Evolutionary conservation across 2,797 vertebrate genomes (phyloP).

Genomic region (Oreortyx pictus): DNA sequence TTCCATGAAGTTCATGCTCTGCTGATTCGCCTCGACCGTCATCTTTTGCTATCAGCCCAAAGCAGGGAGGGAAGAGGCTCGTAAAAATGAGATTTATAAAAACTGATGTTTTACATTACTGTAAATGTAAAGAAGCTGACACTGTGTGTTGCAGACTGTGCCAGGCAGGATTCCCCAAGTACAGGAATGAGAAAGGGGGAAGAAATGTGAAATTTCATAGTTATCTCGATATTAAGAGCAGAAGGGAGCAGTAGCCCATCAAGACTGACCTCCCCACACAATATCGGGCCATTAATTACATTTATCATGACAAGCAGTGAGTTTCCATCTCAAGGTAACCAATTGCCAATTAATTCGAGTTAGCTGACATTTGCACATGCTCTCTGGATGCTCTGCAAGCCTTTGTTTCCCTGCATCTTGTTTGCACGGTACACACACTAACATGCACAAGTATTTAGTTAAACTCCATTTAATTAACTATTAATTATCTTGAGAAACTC

Average conservation of each 20-base stretch:
- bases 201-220: constrained; percentile 58
- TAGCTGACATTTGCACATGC: constrained; percentile 49
- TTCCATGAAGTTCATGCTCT: constrained; percentile 71
- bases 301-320: constrained; percentile 58
- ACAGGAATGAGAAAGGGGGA: constrained; percentile 62
- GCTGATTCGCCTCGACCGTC: constrained; percentile 34
- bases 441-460: neutral
- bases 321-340: constrained; percentile 59
- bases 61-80: constrained; percentile 5
- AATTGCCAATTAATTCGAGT: constrained; percentile 62
- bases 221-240: constrained; percentile 23
- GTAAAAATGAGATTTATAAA: constrained; percentile 73
- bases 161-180: constrained; percentile 72
- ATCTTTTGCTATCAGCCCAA: constrained; percentile 45
- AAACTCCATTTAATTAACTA: constrained; percentile 40
- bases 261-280: constrained; percentile 45
- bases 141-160: constrained; percentile 55
- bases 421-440: neutral
- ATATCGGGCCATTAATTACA: constrained; percentile 60
- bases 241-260: constrained; percentile 46
- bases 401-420: constrained; percentile 40
- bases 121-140: constrained; percentile 70
- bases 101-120: constrained; percentile 71
- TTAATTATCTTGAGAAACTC: constrained; percentile 7
- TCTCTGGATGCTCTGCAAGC: constrained; percentile 17